Evolutionary conservation across 2,113 vertebrate genomes (phyloP), one percentile per base, ranked within the genome.

Genomic region (Acanthochromis polyacanthus): DNA sequence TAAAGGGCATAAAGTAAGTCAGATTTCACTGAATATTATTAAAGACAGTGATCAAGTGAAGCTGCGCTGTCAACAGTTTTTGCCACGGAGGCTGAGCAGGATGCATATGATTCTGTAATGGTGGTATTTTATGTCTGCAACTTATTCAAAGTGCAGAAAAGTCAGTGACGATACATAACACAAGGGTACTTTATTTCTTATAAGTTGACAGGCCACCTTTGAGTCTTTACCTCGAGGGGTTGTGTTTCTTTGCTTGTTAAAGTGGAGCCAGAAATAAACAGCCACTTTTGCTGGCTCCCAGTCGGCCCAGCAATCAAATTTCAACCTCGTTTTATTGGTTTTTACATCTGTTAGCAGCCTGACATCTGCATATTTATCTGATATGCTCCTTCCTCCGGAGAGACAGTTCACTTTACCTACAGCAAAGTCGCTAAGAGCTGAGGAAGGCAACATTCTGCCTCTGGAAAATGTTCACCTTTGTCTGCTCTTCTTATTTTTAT

Each of bases 301-400:
- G 51, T 72, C 48, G 3, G 74, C 70, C 62, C 40, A 11, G 36
- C 5, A 77, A 76, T 88, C 61, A 64, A 12, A 78, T 78, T 40
- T 56, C 14, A 25, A 59, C 25, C 67, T 68, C 11, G 53, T 77
- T 83, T 80, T 43, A 43, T 43, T 43, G 40, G 11, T 43, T 12
- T 43, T 43, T 71, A 51, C 61, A 36, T 55, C 7, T 64, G 51
- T 66, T 28, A 67, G 43, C 62, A 11, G 48, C 71, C 63, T 66
- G 51, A 71, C 65, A 78, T 78, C 66, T 75, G 52, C 72, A 75
- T 81, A 52, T 83, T 80, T 78, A 58, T 76, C 51, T 4, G n/a
- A 82, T 80, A 12, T 19, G 14, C 61, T 63, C 1, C 14, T 25
- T 82, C 38, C 28, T 19, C 23, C 32, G 32, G 20, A 12, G 51